These are phyloP conservation scores for Hirundichthys speculiger DNA, from an alignment of 2,113 vertebrate species.

Conservation along the genomic window DNA sequence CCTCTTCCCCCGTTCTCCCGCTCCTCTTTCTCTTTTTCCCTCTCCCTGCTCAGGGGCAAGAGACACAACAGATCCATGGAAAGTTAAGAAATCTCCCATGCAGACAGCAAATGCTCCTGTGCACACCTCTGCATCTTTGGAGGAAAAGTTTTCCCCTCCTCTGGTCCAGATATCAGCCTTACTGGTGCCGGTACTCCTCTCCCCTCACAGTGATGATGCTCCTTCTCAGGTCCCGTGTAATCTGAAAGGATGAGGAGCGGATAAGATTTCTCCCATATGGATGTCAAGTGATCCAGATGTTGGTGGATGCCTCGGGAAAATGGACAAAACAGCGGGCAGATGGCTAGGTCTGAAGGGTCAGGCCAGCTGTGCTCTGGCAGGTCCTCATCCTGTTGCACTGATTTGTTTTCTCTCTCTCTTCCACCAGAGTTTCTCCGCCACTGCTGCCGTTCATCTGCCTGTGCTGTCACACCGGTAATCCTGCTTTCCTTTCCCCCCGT, in stretches of 20 bases:
- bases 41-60: conserved; percentile 31
- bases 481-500: conserved; percentile 57
- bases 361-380: conserved; percentile 63
- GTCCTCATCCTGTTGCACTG: conserved; percentile 76
- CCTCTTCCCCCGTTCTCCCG: conserved; percentile 35
- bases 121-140: conserved; percentile 35
- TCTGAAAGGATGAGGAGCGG: conserved; percentile 28
- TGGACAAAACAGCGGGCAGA: conserved; percentile 57
- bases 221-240: conserved; percentile 39
- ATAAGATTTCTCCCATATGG: conserved; percentile 33
- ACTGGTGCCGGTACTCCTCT: conserved; percentile 36
- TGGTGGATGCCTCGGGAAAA: conserved; percentile 26
- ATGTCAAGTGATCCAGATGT: conserved; percentile 67
- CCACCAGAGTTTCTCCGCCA: conserved; percentile 46
- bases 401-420: conserved; percentile 21
- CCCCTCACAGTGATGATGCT: conserved; percentile 21
- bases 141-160: conserved; percentile 51
- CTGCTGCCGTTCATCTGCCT: conserved; percentile 46
- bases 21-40: conserved; percentile 37
- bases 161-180: conserved; percentile 31
- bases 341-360: conserved; percentile 60
- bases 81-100: conserved; percentile 41
- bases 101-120: conserved; percentile 14
- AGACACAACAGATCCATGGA: conserved; percentile 53
- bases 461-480: conserved; percentile 65